phyloP scores from a whole-genome alignment of 2,797 vertebrate species.

The Simalia tracyae region DNA sequence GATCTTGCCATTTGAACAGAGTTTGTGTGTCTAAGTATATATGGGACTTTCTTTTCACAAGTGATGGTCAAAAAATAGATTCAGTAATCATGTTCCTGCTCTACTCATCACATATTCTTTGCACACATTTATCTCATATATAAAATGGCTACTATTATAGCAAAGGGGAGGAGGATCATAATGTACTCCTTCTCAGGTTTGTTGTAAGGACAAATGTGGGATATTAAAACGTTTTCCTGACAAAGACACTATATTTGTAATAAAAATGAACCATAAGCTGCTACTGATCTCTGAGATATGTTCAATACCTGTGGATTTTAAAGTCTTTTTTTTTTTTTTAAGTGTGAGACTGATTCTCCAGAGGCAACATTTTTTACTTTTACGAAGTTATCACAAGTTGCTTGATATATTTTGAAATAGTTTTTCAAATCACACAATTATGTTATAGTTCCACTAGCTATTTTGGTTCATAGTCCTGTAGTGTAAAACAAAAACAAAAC shows the following conservation, averaged over 20 bases:
- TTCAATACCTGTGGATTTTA: slow-evolving; percentile 59
- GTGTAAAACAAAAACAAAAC: neutral
- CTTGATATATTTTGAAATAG: slow-evolving; percentile 57
- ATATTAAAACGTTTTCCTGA: neutral
- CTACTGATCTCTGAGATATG: slow-evolving; percentile 43
- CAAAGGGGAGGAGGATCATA: neutral
- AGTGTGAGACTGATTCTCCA: slow-evolving; percentile 55
- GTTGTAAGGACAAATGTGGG: neutral
- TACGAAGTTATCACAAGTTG: slow-evolving; percentile 53
- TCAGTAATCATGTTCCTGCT: neutral
- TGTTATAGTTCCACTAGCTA: slow-evolving; percentile 42
- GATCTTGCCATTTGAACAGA: neutral
- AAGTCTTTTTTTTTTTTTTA: slow-evolving; percentile 44
- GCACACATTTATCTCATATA: neutral
- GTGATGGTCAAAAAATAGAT: no score
- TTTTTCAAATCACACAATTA: slow-evolving; percentile 54
- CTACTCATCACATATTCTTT: neutral
- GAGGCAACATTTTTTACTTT: slow-evolving; percentile 47
- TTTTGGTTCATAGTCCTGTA: neutral
- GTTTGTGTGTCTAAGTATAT: neutral
- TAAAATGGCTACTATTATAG: neutral
- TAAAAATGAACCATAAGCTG: slow-evolving; percentile 37
- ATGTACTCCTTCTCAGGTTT: neutral
- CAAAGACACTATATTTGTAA: neutral
- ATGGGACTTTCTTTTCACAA: neutral